A percentile compares a stretch with the other conserved stretches of the same genome.
These are phyloP conservation scores for Microplitis deprimator DNA, from an alignment of 2,888 invertebrate genomes.

Conservation along the genomic window DNA sequence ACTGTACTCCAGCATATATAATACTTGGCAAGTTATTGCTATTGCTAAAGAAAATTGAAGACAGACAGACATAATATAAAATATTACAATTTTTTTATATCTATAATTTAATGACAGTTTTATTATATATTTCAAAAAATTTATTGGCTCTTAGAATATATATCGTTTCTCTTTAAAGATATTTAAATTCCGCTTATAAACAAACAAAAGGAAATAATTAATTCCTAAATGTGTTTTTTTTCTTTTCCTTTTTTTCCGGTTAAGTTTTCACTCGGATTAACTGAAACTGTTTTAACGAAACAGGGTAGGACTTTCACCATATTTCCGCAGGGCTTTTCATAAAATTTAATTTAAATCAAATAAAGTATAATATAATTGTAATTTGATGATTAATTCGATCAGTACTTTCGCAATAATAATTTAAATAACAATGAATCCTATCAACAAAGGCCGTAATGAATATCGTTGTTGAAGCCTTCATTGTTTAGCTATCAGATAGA, in stretches of 20 bases:
- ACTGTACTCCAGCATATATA: constrained; percentile 1
- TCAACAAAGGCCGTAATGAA: background rate
- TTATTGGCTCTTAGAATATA: background rate
- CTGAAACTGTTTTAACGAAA: background rate
- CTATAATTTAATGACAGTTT: background rate
- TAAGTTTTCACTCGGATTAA: background rate
- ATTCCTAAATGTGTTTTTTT: no score
- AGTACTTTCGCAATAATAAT: constrained; percentile 15
- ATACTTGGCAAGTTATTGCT: background rate
- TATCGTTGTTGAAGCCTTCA: background rate
- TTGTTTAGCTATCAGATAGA: no score
- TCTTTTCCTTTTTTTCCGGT: background rate
- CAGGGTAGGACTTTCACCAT: constrained; percentile 29
- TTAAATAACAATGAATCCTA: background rate
- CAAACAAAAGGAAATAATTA: no score
- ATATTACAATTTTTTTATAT: background rate
- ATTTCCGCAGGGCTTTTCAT: constrained; percentile 21
- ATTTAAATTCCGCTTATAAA: no score
- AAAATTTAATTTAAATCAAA: constrained; percentile 27
- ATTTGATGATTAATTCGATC: background rate
- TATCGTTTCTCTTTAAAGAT: no score
- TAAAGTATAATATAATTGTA: constrained; percentile 13
- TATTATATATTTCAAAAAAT: background rate
- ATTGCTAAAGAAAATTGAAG: background rate
- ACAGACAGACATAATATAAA: background rate